Percentiles rank a stretch among this genome's conserved stretches.
Conservation (phyloP, 2,888 invertebrate species). For the Zygogramma bicolorata region DNA sequence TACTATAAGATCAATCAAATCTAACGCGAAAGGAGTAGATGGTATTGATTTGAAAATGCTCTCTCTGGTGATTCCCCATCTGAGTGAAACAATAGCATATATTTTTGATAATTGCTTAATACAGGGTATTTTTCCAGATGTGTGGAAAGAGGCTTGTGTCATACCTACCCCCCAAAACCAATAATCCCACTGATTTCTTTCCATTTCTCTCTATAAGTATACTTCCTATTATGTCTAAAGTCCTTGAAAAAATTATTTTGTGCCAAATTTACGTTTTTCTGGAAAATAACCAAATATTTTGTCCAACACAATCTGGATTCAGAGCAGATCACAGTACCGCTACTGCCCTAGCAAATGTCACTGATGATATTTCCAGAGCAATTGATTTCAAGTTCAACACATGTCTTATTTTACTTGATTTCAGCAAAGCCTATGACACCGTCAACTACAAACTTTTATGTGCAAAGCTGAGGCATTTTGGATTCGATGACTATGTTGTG, state of each 20-base stretch:
- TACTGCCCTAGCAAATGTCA: neutral
- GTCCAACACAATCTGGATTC: neutral
- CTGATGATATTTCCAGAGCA: slow-evolving; percentile 5
- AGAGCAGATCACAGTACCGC: neutral
- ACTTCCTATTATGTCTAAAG: neutral
- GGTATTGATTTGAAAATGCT: neutral
- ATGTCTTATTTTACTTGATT: neutral
- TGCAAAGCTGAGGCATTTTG: neutral
- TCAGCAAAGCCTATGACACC: slow-evolving; percentile 14
- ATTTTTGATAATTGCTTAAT: no score
- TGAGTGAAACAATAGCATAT: neutral
- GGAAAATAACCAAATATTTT: neutral
- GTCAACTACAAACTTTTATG: neutral
- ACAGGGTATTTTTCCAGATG: neutral
- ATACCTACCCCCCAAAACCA: neutral
- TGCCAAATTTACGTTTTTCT: neutral
- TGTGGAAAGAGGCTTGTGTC: neutral
- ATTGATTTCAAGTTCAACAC: neutral
- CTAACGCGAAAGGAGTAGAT: neutral
- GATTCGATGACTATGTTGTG: neutral
- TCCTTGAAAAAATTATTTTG: neutral
- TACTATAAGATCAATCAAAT: neutral
- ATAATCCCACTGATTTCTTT: neutral
- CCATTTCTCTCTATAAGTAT: neutral
- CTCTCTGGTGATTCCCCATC: neutral